Evolutionary conservation across 2,888 invertebrate species (phyloP), one percentile per base, ranked within the genome.

Genomic region (Polyommatus iphigenia): DNA sequence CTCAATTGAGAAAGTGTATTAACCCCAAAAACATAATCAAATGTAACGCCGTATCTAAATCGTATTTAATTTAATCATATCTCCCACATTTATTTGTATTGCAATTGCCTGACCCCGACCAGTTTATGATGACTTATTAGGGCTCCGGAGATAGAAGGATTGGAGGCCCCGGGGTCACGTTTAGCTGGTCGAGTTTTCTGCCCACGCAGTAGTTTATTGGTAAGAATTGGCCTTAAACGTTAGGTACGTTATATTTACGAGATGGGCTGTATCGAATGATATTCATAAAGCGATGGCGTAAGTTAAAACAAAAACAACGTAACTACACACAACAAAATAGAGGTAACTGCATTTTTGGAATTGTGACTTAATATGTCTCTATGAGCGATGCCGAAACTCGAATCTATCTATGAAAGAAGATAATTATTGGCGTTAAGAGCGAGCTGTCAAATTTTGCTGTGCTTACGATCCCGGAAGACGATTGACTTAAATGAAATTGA

Each of bases 171-270:
- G 78, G 78, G 91, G 84, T 89, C 91, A 83, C 79, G 77, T 54
- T 81, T 82, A 81, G 82, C 83, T 90, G 90, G 91, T 85, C 86
- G 83, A 84, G 83, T 87, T 88, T 84, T 83, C 87, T 81, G 84
- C 93, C 93, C 90, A 93, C 93, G 91, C 91, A 82, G 86, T 88
- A 87, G 90, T 93, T 93, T 93, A 94, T 93, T 92, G 92, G 90
- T 86, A 87, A 85, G 89, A 93, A 93, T 94, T 93, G 92, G 89
- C 86, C 89, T 90, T 94, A 94, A 93, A 93, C 90, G 93, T 88
- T 93, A 90, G 91, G 92, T 92, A 92, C 92, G 92, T 90, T 91
- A 87, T 91, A 92, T 93, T 92, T 93, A 93, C 89, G 90, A 87
- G 87, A 86, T 86, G 81, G 81, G 85, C 83, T 83, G 85, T 83